Percentiles rank a stretch among this genome's conserved stretches.
phyloP scores from a whole-genome alignment of 1,140 invertebrate species.

The Pectinophora gossypiella region DNA sequence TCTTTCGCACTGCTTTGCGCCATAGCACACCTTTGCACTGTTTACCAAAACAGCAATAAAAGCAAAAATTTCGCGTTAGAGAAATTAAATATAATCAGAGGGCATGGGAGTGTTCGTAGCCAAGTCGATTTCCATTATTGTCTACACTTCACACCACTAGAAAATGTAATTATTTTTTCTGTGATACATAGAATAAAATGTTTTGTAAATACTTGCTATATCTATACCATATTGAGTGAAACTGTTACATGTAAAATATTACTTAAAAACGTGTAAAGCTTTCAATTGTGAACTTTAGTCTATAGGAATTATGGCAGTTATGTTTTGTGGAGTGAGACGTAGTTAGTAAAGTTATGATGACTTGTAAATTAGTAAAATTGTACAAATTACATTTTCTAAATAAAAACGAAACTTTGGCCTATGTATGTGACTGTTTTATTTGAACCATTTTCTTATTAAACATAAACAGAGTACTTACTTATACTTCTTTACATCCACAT shows the following conservation, averaged over 20 bases:
- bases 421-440: conserved; percentile 39
- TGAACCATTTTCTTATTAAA: neutral
- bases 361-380: conserved; percentile 64
- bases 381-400: conserved; percentile 70
- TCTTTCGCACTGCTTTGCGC: too few relatives aligned
- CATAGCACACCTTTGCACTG: too few relatives aligned
- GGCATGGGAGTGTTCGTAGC: too few relatives aligned
- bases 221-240: conserved; percentile 38
- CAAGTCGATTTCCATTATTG: too few relatives aligned
- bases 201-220: conserved; percentile 56
- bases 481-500: too few relatives aligned
- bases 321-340: conserved; percentile 46
- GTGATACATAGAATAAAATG: conserved; percentile 69
- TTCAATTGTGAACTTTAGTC: conserved; percentile 48
- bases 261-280: conserved; percentile 39
- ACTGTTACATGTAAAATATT: conserved; percentile 25
- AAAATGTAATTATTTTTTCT: conserved; percentile 69
- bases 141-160: conserved; percentile 14
- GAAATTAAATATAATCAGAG: too few relatives aligned
- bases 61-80: too few relatives aligned
- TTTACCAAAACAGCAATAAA: too few relatives aligned
- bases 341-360: conserved; percentile 35
- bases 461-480: too few relatives aligned
- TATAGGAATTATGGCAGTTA: conserved; percentile 25
- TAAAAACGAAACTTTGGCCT: conserved; percentile 72